A percentile compares a stretch with the other conserved stretches of the same genome.
These are phyloP conservation scores for Drosophila paranaensis DNA, from an alignment of 2,888 invertebrate species.

Conservation along the genomic window DNA sequence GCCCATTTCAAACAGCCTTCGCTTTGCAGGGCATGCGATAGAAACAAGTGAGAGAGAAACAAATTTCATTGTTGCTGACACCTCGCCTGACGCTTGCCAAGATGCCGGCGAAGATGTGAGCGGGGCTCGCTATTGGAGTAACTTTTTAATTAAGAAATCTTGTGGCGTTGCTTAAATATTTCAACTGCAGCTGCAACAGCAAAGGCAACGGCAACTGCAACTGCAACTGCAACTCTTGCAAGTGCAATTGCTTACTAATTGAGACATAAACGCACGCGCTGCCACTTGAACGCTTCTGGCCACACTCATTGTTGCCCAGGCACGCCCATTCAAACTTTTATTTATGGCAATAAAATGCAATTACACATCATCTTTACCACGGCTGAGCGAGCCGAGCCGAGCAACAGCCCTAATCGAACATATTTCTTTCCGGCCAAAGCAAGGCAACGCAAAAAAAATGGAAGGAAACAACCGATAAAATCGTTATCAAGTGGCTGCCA, in stretches of 20 bases:
- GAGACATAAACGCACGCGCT: slow-evolving; percentile 56
- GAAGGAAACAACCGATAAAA: slow-evolving; percentile 24
- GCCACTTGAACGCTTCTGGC: slow-evolving; percentile 41
- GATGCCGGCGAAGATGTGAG: slow-evolving; percentile 28
- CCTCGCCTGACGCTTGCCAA: slow-evolving; percentile 48
- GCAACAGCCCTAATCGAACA: slow-evolving; percentile 48
- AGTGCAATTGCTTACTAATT: slow-evolving; percentile 63
- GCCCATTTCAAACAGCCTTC: neutral
- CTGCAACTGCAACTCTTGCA: slow-evolving; percentile 42
- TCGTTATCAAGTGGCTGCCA: neutral
- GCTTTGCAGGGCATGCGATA: slow-evolving; percentile 18
- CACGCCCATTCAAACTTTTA: slow-evolving; percentile 42
- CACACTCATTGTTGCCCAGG: neutral
- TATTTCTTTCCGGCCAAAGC: slow-evolving; percentile 33
- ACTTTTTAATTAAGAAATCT: slow-evolving; percentile 79
- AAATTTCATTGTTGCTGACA: slow-evolving; percentile 79
- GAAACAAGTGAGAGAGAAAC: slow-evolving; percentile 52
- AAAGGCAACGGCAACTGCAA: slow-evolving; percentile 58
- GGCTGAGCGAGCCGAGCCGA: slow-evolving; percentile 23
- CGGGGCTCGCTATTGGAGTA: slow-evolving; percentile 38
- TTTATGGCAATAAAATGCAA: slow-evolving; percentile 75
- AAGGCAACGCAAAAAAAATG: neutral
- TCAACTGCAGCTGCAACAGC: slow-evolving; percentile 62
- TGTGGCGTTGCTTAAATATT: slow-evolving; percentile 73
- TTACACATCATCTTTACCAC: slow-evolving; percentile 65